Evolutionary conservation across 2,888 invertebrate species (phyloP).

Genomic region (Tridacna crocea): DNA sequence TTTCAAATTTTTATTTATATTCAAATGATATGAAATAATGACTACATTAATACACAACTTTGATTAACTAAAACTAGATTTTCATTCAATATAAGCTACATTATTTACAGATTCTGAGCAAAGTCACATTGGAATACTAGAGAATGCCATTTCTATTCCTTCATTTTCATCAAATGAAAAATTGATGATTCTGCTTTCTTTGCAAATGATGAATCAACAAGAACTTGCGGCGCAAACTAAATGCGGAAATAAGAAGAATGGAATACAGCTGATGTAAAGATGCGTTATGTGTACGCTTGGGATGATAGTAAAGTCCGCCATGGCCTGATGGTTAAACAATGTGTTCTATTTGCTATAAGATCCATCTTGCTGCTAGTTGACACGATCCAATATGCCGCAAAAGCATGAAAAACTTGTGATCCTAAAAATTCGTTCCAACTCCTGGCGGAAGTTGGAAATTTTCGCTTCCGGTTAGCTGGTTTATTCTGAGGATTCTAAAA

Average conservation of each 20-base stretch:
- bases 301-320: conserved; percentile 44
- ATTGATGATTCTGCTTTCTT: neutral
- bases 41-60: conserved; percentile 14
- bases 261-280: conserved; percentile 18
- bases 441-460: conserved; percentile 29
- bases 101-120: conserved; percentile 46
- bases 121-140: conserved; percentile 22
- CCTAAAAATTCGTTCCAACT: conserved; percentile 17
- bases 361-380: conserved; percentile 8
- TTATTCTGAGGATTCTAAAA: neutral
- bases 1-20: conserved; percentile 18
- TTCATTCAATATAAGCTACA: conserved; percentile 36
- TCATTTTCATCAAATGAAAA: conserved; percentile 8
- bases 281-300: conserved; percentile 43
- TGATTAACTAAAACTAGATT: conserved; percentile 12
- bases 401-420: neutral
- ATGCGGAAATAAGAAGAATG: conserved; percentile 9
- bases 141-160: neutral
- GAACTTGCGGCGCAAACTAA: neutral
- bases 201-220: neutral
- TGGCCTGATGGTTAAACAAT: conserved; percentile 19
- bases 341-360: conserved; percentile 1
- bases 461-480: neutral
- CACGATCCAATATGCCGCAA: conserved; percentile 12
- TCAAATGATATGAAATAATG: conserved; percentile 5